These are phyloP conservation scores for Physocephala rufipes DNA, from an alignment of 2,888 invertebrate genomes.

Conservation along the genomic window DNA sequence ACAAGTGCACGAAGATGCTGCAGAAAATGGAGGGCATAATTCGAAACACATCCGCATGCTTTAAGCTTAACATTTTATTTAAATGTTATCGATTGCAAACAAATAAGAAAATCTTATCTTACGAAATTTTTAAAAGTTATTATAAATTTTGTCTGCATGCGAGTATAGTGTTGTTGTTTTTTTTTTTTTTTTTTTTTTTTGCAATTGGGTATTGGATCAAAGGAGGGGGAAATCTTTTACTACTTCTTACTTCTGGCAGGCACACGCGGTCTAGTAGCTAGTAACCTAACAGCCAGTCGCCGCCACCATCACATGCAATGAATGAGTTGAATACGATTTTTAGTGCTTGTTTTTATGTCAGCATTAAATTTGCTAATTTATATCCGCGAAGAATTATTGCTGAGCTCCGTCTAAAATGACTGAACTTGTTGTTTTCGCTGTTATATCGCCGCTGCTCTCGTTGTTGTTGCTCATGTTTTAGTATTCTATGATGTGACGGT, in stretches of 20 bases:
- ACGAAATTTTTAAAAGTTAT: slow-evolving; percentile 8
- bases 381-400: slow-evolving; percentile 53
- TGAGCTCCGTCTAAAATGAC: slow-evolving; percentile 46
- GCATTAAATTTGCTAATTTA: slow-evolving; percentile 58
- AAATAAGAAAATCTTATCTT: slow-evolving; percentile 16
- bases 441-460: background rate
- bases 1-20: background rate
- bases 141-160: background rate
- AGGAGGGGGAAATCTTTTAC: background rate
- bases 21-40: background rate
- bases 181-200: too few species aligned
- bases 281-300: background rate
- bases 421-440: slow-evolving; percentile 1
- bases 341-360: slow-evolving; percentile 55
- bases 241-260: background rate
- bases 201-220: too few species aligned
- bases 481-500: background rate
- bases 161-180: too few species aligned
- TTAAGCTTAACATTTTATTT: slow-evolving; percentile 14
- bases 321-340: slow-evolving; percentile 43
- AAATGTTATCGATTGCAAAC: slow-evolving; percentile 3
- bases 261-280: background rate
- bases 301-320: slow-evolving; percentile 13
- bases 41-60: background rate
- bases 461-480: background rate